Evolutionary conservation across 2,888 invertebrate species (phyloP).

Genomic region (Balanococcus diminutus): DNA sequence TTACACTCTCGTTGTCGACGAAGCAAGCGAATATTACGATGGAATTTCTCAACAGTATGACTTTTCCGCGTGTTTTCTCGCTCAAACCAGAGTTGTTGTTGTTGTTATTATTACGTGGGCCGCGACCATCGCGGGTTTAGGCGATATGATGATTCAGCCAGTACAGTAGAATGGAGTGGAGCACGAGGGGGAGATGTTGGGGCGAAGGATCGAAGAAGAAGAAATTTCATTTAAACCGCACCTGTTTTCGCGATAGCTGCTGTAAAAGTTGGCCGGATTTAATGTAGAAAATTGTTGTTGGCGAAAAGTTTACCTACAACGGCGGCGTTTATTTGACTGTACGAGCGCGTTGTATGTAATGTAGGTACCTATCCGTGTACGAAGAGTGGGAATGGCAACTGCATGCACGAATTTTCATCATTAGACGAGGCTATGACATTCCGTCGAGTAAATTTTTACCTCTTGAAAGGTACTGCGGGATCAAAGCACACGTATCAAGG

Average conservation of each 20-base stretch:
- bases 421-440: too few species aligned
- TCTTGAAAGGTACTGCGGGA: too few species aligned
- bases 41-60: too few species aligned
- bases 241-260: not conserved
- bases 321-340: not conserved
- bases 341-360: not conserved
- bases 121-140: not conserved
- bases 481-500: too few species aligned
- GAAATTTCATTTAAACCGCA: not conserved
- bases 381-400: not conserved
- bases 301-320: slow-evolving; percentile 11
- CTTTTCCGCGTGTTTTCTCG: too few species aligned
- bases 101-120: not conserved
- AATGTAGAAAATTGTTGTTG: slow-evolving; percentile 1
- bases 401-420: too few species aligned
- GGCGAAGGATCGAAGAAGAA: not conserved
- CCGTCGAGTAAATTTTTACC: too few species aligned
- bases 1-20: too few species aligned
- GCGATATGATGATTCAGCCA: not conserved
- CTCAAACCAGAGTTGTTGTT: too few species aligned
- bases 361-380: not conserved
- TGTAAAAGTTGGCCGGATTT: not conserved
- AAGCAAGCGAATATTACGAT: too few species aligned
- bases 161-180: not conserved
- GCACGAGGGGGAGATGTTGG: not conserved